A percentile compares a stretch with the other conserved stretches of the same genome.
Conservation (phyloP, 2,888 invertebrate genomes). For the Abrostola tripartita region DNA sequence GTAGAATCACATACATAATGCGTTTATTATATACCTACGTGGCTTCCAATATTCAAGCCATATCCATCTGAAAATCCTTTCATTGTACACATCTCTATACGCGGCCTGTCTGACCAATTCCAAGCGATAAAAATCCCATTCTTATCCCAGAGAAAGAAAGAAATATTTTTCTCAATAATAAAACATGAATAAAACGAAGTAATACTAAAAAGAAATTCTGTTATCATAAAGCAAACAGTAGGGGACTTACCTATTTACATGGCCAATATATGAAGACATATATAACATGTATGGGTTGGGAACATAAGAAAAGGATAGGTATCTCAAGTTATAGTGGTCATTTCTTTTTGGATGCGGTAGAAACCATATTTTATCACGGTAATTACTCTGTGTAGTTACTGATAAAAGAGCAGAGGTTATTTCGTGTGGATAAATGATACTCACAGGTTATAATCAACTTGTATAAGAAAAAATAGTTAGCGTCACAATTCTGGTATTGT, state of each 20-base stretch:
- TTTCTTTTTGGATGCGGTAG: constrained; percentile 38
- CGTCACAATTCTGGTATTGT: neutral
- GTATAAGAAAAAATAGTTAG: neutral
- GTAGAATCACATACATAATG: too few species aligned
- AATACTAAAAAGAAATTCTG: constrained; percentile 59
- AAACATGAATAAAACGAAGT: constrained; percentile 67
- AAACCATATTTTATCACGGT: constrained; percentile 50
- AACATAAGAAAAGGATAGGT: constrained; percentile 30
- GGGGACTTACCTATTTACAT: constrained; percentile 49
- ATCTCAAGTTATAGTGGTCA: constrained; percentile 28
- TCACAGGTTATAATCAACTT: neutral
- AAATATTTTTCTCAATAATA: constrained; percentile 61
- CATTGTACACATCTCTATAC: constrained; percentile 6
- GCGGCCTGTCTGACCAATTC: constrained; percentile 33
- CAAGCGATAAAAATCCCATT: constrained; percentile 43
- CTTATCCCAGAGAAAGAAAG: constrained; percentile 36
- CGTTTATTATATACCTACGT: too few species aligned
- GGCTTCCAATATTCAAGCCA: too few species aligned
- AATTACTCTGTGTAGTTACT: constrained; percentile 39
- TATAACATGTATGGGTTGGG: constrained; percentile 1
- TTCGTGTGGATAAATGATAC: constrained; percentile 20
- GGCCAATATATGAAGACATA: constrained; percentile 41
- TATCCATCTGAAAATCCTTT: neutral
- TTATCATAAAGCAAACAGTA: constrained; percentile 64
- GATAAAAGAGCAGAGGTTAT: constrained; percentile 27